Conservation (phyloP, 2,888 invertebrate genomes). For the Lasioglossum figueresi region DNA sequence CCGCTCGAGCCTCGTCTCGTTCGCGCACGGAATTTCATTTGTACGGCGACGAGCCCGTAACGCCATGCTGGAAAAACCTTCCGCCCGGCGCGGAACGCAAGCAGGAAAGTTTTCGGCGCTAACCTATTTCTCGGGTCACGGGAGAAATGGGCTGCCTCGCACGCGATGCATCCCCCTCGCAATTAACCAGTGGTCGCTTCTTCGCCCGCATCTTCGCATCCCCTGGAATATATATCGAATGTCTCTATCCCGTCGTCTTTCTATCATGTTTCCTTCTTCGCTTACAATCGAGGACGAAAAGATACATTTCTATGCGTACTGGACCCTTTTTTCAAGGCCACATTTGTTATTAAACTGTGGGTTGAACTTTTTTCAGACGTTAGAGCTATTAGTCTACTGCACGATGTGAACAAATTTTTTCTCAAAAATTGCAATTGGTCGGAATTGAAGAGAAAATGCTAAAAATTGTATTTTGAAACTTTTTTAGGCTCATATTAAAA, state of each 20-base stretch:
- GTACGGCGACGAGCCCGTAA: conserved; percentile 54
- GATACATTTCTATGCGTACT: too few relatives aligned
- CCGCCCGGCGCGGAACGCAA: conserved; percentile 62
- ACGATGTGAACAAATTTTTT: too few relatives aligned
- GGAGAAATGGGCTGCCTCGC: conserved; percentile 60
- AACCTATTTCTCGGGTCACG: conserved; percentile 63
- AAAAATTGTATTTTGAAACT: too few relatives aligned
- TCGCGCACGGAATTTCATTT: conserved; percentile 76
- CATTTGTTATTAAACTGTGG: too few relatives aligned
- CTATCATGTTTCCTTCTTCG: not conserved
- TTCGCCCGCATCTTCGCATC: conserved; percentile 10
- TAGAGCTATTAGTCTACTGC: too few relatives aligned
- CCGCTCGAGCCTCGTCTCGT: not conserved
- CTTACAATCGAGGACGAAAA: not conserved
- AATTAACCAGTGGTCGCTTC: conserved; percentile 44
- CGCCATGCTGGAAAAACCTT: conserved; percentile 52
- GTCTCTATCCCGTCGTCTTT: not conserved
- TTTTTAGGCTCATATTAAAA: too few relatives aligned
- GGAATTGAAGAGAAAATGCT: too few relatives aligned
- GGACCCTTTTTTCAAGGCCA: too few relatives aligned
- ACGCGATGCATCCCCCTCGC: conserved; percentile 48
- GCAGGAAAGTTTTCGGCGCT: conserved; percentile 65
- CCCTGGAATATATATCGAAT: conserved; percentile 25
- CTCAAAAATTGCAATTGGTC: too few relatives aligned
- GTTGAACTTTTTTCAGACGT: too few relatives aligned